Evolutionary conservation across 1,140 invertebrate species (phyloP).

Genomic region (Apis cerana): DNA sequence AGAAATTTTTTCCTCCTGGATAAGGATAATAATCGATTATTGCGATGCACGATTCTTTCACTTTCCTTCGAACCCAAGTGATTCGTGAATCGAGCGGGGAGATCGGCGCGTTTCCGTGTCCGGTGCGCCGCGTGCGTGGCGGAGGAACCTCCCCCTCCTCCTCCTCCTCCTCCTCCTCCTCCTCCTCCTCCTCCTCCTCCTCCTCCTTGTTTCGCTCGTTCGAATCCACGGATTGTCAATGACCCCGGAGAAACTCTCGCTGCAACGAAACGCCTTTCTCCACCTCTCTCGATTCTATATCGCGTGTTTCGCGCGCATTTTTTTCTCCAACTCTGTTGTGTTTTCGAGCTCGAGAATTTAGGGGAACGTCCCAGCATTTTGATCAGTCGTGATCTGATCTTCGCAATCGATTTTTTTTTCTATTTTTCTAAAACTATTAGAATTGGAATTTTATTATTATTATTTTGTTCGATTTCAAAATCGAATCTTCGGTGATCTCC

Average conservation of each 20-base stretch:
- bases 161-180: too few relatives aligned
- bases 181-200: too few relatives aligned
- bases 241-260: constrained; percentile 63
- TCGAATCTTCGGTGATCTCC: too few relatives aligned
- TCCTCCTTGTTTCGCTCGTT: constrained; percentile 28
- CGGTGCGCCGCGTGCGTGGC: background rate
- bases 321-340: background rate
- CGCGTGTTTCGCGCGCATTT: background rate
- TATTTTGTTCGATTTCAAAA: too few relatives aligned
- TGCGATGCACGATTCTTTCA: too few relatives aligned
- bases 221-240: constrained; percentile 61
- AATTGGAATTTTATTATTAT: too few relatives aligned
- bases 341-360: background rate
- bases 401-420: too few relatives aligned
- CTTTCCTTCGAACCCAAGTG: background rate
- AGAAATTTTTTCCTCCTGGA: too few relatives aligned
- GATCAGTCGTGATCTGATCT: too few relatives aligned
- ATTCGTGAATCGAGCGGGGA: background rate
- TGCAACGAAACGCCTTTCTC: background rate
- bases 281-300: background rate
- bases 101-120: constrained; percentile 29
- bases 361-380: too few relatives aligned
- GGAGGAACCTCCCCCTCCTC: constrained; percentile 1
- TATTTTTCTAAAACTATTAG: too few relatives aligned
- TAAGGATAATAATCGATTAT: too few relatives aligned